Conservation (phyloP, 2,797 vertebrate species). For the Sebastes hubbsi region DNA sequence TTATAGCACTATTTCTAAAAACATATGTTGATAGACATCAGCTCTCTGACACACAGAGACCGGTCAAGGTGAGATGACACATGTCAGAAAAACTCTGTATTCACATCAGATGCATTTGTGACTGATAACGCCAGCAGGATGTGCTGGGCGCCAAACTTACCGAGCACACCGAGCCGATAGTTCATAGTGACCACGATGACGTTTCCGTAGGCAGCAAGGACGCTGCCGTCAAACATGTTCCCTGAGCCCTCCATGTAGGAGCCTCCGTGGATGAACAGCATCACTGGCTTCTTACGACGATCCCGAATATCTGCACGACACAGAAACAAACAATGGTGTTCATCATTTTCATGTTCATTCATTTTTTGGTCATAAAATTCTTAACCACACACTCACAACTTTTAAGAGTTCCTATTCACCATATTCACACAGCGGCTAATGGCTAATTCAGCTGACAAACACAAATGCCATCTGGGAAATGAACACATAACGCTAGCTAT, state of each 20-base stretch:
- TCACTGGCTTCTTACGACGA: constrained; percentile 94
- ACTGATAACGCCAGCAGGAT: background rate
- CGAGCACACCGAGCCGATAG: constrained; percentile 95
- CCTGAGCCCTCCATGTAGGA: constrained; percentile 98
- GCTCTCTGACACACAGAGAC: background rate
- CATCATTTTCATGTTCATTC: background rate
- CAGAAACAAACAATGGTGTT: constrained; percentile 29
- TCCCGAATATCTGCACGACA: constrained; percentile 90
- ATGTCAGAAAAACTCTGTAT: background rate
- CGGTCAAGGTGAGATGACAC: constrained; percentile 3
- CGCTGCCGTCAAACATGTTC: constrained; percentile 96
- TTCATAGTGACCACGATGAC: constrained; percentile 96
- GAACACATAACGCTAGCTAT: no score
- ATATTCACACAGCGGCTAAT: background rate
- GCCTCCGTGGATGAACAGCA: constrained; percentile 97
- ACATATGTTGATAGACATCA: background rate
- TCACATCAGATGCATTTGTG: background rate
- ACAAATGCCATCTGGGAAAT: no score
- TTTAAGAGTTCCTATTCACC: background rate
- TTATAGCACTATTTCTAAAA: background rate
- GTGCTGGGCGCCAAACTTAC: constrained; percentile 80
- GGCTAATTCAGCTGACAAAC: no score
- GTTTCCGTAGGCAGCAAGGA: constrained; percentile 94
- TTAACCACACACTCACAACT: background rate
- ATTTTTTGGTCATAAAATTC: background rate